Percentiles rank a stretch among this genome's conserved stretches.
Evolutionary conservation across 2,888 invertebrate species (phyloP).

Genomic region (Nemapogon koenigi): DNA sequence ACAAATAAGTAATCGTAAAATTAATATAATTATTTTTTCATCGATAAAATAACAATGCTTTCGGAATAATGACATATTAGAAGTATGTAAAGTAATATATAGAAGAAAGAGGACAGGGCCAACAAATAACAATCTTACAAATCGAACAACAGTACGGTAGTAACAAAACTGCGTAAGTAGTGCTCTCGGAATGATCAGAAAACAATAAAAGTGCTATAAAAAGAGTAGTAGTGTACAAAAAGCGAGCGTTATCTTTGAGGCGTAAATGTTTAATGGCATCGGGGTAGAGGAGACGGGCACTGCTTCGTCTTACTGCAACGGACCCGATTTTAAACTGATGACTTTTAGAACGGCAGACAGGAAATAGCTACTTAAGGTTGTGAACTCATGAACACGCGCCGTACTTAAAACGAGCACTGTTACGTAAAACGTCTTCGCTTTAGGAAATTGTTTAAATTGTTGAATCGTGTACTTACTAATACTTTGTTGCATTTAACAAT

Average conservation of each 20-base stretch:
- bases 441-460: constrained; percentile 8
- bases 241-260: constrained; percentile 47
- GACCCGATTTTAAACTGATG: constrained; percentile 56
- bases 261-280: constrained; percentile 54
- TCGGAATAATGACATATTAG: no score
- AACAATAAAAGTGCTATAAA: constrained; percentile 55
- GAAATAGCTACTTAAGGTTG: constrained; percentile 47
- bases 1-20: no score
- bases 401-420: constrained; percentile 37
- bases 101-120: no score
- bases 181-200: constrained; percentile 37
- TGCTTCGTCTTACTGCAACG: constrained; percentile 29
- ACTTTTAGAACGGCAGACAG: constrained; percentile 41
- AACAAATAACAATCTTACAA: constrained; percentile 7
- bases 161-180: constrained; percentile 13
- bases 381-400: constrained; percentile 24
- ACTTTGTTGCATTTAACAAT: no score
- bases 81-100: no score
- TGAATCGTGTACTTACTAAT: no score
- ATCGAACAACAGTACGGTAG: constrained; percentile 9
- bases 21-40: no score
- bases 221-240: constrained; percentile 41
- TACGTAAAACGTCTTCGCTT: constrained; percentile 12
- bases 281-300: constrained; percentile 16
- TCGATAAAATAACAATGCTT: no score